Base-by-base conservation (phyloP, 2,797 vertebrate species). In the Percopsis omiscomaycus region DNA sequence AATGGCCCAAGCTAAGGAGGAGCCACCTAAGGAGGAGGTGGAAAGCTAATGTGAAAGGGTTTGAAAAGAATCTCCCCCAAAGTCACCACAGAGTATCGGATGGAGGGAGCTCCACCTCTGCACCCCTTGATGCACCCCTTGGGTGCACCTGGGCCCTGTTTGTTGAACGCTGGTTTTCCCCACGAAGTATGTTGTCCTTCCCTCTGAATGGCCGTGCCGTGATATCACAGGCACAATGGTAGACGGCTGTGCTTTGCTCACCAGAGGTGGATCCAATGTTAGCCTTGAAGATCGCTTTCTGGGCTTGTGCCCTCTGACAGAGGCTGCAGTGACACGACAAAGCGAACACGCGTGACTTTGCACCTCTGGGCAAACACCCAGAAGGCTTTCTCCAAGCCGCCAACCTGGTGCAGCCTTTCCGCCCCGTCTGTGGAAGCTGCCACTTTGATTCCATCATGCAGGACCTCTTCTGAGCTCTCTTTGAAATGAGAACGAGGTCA, bases 401-500 rank as follows among this genome's bases (percentile, higher is more conserved):
- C 90, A 94, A 94, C 92, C 90, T 86, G 88, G 90, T 92, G 89
- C 84, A 91, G 75, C 84, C 84, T 84, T 79, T 71, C 62, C 9
- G 6, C 78, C 79, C 74, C 66, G 90, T 80, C 91, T 89, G 91
- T 93, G 90, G 91, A 89, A 95, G 92, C 95, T 97, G 95, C 94
- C 95, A 96, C 94, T 96, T 95, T 95, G 94, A 98, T 98, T 97
- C 92, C 94, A 96, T 97, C 95, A 96, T 89, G 92, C 92, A 91
- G 92, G 94, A 93, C 92, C 91, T 94, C 95, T 93, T 92, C 94
- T 93, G 93, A 94, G 94, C 96, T 96, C 94, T 93, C 94, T 94
- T 96, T 96, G 94, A 96, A 96, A 96, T 87, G 88, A 94, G 92
- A 93, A 96, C 89, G 95, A 92, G 93, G 94, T 93, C 94, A 94